Percentiles rank a stretch among this genome's conserved stretches.
phyloP scores from a whole-genome alignment of 2,797 vertebrate genomes.

The Syngnathus acus region DNA sequence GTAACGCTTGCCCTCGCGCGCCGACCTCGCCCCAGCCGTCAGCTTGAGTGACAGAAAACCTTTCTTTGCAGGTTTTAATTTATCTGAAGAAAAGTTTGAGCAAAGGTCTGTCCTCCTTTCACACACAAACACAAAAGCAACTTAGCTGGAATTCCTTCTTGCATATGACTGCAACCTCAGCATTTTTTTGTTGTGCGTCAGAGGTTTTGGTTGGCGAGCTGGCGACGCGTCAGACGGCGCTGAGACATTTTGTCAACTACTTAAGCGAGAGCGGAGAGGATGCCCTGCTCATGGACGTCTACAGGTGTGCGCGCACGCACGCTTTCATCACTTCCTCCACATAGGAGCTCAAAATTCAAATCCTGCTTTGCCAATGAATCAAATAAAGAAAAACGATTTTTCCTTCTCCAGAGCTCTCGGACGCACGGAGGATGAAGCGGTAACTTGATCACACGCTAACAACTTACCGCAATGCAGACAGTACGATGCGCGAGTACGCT shows the following conservation, averaged over 20 bases:
- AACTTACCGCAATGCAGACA: too few relatives aligned
- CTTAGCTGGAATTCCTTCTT: too few relatives aligned
- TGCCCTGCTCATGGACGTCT: conserved; percentile 81
- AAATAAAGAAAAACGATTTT: neutral
- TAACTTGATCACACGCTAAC: conserved; percentile 47
- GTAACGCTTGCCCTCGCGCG: conserved; percentile 18
- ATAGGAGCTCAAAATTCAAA: too few relatives aligned
- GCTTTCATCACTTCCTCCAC: too few relatives aligned
- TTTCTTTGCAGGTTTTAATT: conserved; percentile 79
- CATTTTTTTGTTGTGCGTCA: conserved; percentile 22
- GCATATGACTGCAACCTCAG: too few relatives aligned
- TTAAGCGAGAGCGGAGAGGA: conserved; percentile 84
- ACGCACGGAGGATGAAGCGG: conserved; percentile 85
- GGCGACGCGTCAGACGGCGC: conserved; percentile 79
- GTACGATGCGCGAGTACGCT: too few relatives aligned
- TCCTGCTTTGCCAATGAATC: too few relatives aligned
- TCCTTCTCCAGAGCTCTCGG: conserved; percentile 72
- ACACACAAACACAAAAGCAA: neutral
- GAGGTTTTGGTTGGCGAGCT: conserved; percentile 88
- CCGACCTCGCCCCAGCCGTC: too few relatives aligned
- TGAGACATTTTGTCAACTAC: conserved; percentile 86
- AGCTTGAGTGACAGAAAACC: neutral
- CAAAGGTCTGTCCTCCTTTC: conserved; percentile 75
- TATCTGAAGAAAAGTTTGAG: conserved; percentile 84
- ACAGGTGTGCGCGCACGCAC: conserved; percentile 52